These are phyloP conservation scores for Zosterops japonicus DNA, from an alignment of 2,113 vertebrate species.

Conservation along the genomic window DNA sequence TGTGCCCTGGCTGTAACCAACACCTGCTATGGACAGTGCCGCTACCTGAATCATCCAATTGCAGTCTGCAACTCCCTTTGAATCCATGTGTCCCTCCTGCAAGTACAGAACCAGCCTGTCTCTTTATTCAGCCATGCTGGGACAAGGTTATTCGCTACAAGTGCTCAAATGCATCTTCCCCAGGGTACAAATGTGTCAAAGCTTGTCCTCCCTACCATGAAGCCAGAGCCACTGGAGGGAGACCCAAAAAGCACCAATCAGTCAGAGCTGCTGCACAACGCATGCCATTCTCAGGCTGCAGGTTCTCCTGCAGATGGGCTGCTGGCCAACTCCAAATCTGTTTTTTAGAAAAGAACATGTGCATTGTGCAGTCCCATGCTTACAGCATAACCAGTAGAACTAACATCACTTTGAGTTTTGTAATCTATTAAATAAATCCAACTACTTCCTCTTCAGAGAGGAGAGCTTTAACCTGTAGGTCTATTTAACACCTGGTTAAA, in stretches of 20 bases:
- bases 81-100: neutral
- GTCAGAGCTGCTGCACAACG: neutral
- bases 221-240: neutral
- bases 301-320: neutral
- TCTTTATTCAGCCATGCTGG: neutral
- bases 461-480: neutral
- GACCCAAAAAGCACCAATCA: neutral
- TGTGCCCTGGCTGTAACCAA: fast-evolving
- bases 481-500: constrained; percentile 61
- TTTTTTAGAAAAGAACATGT: fast-evolving
- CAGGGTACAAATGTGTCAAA: fast-evolving
- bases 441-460: neutral
- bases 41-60: fast-evolving
- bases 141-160: neutral
- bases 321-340: neutral
- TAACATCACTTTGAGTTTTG: neutral
- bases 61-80: neutral
- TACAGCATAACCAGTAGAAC: neutral
- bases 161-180: neutral
- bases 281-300: neutral
- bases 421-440: neutral
- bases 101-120: neutral
- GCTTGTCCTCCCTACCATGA: neutral
- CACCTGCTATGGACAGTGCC: neutral
- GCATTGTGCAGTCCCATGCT: neutral